These are phyloP conservation scores for Pipa parva DNA, from an alignment of 2,113 vertebrate genomes.

Conservation along the genomic window DNA sequence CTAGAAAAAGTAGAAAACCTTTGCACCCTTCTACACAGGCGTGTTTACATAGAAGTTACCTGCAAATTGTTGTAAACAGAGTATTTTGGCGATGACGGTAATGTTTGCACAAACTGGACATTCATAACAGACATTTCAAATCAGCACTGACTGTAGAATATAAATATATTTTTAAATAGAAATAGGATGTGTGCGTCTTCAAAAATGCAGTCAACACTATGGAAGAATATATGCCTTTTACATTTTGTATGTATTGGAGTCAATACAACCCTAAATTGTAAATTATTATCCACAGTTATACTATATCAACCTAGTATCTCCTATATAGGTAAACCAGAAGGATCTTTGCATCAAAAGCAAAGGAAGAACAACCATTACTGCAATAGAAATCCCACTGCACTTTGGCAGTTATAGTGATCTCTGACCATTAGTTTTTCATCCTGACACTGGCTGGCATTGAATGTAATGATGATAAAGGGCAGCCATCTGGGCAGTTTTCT, in stretches of 20 bases:
- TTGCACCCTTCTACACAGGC: too few species aligned
- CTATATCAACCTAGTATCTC: conserved; percentile 11
- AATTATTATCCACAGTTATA: not conserved
- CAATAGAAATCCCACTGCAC: conserved; percentile 20
- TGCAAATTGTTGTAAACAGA: too few species aligned
- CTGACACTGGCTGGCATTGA: conserved; percentile 33
- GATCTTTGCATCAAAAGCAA: conserved; percentile 29
- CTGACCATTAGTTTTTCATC: conserved; percentile 39
- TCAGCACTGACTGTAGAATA: not conserved
- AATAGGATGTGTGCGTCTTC: not conserved
- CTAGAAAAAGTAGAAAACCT: too few species aligned
- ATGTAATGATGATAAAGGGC: conserved; percentile 42
- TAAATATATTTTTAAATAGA: not conserved
- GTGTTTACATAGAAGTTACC: too few species aligned
- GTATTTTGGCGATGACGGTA: too few species aligned
- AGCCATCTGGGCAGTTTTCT: conserved; percentile 32
- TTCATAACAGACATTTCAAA: not conserved
- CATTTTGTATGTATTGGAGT: not conserved
- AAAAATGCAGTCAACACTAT: not conserved
- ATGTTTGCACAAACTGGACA: too few species aligned
- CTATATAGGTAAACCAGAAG: conserved; percentile 22
- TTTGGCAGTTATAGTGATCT: conserved; percentile 33
- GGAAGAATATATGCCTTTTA: not conserved
- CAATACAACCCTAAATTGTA: not conserved
- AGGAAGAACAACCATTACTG: conserved; percentile 33